Evolutionary conservation across 1,140 invertebrate species (phyloP), one percentile per base, ranked within the genome.

Genomic region (Philopotamus ludificatus): DNA sequence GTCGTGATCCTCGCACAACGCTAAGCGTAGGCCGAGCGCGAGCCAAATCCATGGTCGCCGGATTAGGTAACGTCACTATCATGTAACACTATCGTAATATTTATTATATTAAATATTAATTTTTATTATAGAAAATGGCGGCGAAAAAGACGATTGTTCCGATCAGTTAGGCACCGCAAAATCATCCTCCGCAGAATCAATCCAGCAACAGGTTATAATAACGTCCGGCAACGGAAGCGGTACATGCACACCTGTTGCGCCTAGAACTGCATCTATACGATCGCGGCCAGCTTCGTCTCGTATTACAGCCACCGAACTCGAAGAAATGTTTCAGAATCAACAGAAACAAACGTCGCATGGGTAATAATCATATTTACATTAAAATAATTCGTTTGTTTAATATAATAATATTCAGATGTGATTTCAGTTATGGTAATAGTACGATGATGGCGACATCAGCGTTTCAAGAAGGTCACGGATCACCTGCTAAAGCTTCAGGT

Each of bases 1-100:
- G 92, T 57, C 83, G 95, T 59, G 94, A 98, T 80, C 95, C 95
- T 4, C 90, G 91, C 75, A 98, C 95, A 2, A 97, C 94, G 8
- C 79, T 98, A 7, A 96, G 93, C 74, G 93, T 95, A 55, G 93
- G 94, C 15, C 83, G 93, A 42, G 92, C 93, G 12, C 78, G 92
- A 67, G 93, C 93, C 39, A 89, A 91, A 75, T 94, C 91, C 25
- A 92, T 96, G 90, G 91, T 95, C 15, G 91, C 92, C 12, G 91
- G 91, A 42, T 81, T 94, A 67, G 89, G 86, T 87, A 73, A 20
- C 51, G 28, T 28, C 3, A 28, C 23, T 50, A 49, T 34, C 47
- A 50, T 20, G 4, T 20, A 47, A 47, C n/a, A n/a, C n/a, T n/a
- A n/a, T n/a, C n/a, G n/a, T n/a, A n/a, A n/a, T 49, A 49, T 49